A percentile compares a stretch with the other conserved stretches of the same genome.
Conservation (phyloP, 2,113 vertebrate genomes). For the Pandion haliaetus region DNA sequence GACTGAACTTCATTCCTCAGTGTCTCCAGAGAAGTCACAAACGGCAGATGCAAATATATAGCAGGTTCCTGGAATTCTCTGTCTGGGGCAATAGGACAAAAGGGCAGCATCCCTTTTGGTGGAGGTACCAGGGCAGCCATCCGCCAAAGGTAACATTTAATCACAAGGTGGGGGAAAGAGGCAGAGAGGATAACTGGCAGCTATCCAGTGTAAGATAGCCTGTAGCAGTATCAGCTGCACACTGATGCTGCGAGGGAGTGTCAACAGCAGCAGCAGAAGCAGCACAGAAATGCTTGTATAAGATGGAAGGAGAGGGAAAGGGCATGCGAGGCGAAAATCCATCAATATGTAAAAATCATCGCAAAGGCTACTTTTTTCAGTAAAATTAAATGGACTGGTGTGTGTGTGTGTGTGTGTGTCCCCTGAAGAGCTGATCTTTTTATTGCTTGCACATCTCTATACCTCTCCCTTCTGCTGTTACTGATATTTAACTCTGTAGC, state of each 20-base stretch:
- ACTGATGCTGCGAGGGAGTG: background rate
- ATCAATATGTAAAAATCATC: background rate
- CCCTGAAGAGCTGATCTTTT: background rate
- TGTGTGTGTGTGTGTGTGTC: no score
- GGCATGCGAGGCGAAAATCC: background rate
- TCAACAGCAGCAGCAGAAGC: background rate
- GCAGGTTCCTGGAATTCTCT: background rate
- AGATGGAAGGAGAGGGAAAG: conserved; percentile 1
- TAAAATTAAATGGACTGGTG: conserved; percentile 30
- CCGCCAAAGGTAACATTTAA: background rate
- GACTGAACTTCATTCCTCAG: background rate
- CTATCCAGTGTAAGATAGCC: background rate
- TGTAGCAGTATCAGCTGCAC: background rate
- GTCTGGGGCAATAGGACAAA: background rate
- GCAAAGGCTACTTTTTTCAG: conserved; percentile 17
- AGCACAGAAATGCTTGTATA: background rate
- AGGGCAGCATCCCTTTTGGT: background rate
- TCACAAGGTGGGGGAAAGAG: background rate
- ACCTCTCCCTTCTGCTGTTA: background rate
- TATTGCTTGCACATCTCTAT: background rate
- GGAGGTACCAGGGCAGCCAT: background rate
- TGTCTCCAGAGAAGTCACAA: conserved; percentile 2
- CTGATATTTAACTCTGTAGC: conserved; percentile 44
- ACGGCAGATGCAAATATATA: background rate
- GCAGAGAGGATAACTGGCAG: background rate